Base-by-base conservation (phyloP, 2,888 invertebrate genomes). In the Proisotoma minuta region DNA sequence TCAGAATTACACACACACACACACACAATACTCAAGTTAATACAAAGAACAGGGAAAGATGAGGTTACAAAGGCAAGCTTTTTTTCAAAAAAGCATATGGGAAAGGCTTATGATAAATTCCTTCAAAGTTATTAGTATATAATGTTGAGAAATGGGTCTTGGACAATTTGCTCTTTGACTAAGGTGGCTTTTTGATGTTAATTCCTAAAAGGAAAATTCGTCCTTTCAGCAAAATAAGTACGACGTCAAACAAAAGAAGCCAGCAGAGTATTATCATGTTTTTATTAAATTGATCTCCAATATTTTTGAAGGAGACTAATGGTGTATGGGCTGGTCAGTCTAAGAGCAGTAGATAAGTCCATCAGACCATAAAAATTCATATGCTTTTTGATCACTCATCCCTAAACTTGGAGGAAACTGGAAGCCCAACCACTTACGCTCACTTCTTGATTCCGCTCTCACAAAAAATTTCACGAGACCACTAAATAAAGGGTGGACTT, bases 61-160 rank as follows among this genome's bases (percentile, higher is more conserved):
- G n/a, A n/a, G n/a, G n/a, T n/a, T n/a, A n/a, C n/a, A n/a, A n/a
- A n/a, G n/a, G n/a, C n/a, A n/a, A n/a, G n/a, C n/a, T n/a, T n/a
- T n/a, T n/a, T n/a, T n/a, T n/a, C n/a, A n/a, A n/a, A n/a, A n/a
- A n/a, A n/a, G n/a, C n/a, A n/a, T n/a, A n/a, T n/a, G n/a, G n/a
- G n/a, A n/a, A n/a, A n/a, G n/a, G n/a, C n/a, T n/a, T n/a, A n/a
- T n/a, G n/a, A n/a, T n/a, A n/a, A n/a, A n/a, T 43, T 43, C 43
- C 43, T 43, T 47, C 20, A 8, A 22, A 18, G 39, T 34, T 34
- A 20, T 10, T 20, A 20, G 43, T 24, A 26, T 24, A 52, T 27
- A 52, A 52, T 52, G 27, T 43, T 56, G 56, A 43, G 43, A 56
- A 56, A 56, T 56, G 26, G 22, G 43, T 24, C 39, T 39, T 23